Conservation (phyloP, 2,113 vertebrate genomes). For the Orycteropus afer region DNA sequence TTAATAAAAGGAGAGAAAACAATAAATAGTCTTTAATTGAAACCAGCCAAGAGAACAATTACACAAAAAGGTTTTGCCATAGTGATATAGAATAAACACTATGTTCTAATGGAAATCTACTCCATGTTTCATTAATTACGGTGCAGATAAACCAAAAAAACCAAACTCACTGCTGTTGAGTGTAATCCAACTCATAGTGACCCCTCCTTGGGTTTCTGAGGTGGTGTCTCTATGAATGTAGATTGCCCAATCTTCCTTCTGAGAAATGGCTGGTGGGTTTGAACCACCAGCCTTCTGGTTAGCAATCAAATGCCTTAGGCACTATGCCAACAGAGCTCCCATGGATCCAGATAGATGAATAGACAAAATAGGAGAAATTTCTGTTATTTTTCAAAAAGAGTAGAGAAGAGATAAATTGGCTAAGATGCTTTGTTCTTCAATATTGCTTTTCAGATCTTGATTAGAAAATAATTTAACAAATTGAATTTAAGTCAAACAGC, state of each 20-base stretch:
- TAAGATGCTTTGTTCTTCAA: not conserved
- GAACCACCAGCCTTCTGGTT: no score
- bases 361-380: no score
- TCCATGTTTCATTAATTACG: not conserved
- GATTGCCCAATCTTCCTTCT: no score
- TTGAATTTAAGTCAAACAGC: not conserved
- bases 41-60: slow-evolving; percentile 53
- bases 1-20: slow-evolving; percentile 58
- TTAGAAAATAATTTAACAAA: slow-evolving; percentile 51
- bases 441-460: not conserved
- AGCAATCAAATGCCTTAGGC: no score
- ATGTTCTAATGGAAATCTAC: slow-evolving; percentile 10
- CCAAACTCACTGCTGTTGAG: no score
- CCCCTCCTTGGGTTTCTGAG: no score
- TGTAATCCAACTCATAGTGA: no score
- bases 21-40: slow-evolving; percentile 50
- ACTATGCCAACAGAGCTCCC: no score
- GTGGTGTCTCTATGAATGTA: no score
- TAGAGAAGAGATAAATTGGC: not conserved
- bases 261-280: no score
- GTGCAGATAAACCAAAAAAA: no score
- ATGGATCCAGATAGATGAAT: no score
- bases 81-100: not conserved
- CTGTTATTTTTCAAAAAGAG: slow-evolving; percentile 21
- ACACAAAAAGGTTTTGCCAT: not conserved